Conservation (phyloP, 2,797 vertebrate species). For the Catharus ustulatus region DNA sequence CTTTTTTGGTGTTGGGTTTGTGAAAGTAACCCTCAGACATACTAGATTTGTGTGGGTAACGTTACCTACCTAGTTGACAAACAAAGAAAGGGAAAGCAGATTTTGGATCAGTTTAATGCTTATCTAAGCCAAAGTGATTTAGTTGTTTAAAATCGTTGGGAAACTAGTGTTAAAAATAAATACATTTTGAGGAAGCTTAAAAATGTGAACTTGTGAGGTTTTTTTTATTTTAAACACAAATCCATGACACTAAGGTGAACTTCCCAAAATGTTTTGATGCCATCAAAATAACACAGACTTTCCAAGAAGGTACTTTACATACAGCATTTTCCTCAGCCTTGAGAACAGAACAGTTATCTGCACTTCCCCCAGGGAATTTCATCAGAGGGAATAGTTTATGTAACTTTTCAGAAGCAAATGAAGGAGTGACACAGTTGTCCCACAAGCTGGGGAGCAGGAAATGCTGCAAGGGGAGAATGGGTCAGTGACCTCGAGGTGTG, state of each 20-base stretch:
- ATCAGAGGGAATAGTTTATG: neutral
- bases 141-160: neutral
- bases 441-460: neutral
- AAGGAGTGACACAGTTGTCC: neutral
- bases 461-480: rapidly evolving
- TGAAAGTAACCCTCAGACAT: neutral
- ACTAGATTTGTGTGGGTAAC: neutral
- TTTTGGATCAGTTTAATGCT: neutral
- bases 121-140: neutral
- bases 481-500: rapidly evolving
- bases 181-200: neutral
- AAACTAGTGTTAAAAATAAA: neutral
- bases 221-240: neutral
- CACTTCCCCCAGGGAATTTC: neutral
- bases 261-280: neutral
- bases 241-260: neutral
- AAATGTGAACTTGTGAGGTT: neutral
- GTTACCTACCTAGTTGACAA: neutral
- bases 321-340: neutral
- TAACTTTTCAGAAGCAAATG: neutral
- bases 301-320: neutral
- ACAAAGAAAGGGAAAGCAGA: neutral
- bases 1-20: neutral
- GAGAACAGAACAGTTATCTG: neutral
- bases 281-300: neutral